phyloP scores from a whole-genome alignment of 2,113 vertebrate species.

The Coracopsis vasa region DNA sequence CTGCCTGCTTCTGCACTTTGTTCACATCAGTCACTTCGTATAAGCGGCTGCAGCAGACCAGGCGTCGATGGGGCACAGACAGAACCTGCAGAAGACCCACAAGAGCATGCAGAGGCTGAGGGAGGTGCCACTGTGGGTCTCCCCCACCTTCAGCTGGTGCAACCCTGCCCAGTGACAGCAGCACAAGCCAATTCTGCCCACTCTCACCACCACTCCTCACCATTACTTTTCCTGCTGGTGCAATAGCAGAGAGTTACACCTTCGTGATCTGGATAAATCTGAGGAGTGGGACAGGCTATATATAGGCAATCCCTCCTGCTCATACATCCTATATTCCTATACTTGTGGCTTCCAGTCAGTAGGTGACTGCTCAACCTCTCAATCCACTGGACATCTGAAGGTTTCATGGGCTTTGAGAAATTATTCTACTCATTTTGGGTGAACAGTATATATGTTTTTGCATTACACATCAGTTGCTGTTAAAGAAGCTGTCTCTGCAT shows the following conservation, averaged over 20 bases:
- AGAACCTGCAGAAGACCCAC: conserved; percentile 80
- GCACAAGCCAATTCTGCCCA: background rate
- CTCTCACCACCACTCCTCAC: background rate
- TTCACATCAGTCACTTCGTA: conserved; percentile 95
- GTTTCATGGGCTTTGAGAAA: background rate
- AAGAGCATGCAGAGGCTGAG: background rate
- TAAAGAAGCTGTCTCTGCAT: background rate
- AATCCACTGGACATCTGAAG: background rate
- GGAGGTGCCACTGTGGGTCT: background rate
- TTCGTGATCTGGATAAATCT: background rate
- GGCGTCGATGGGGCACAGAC: conserved; percentile 91
- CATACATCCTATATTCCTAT: background rate
- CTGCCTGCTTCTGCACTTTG: conserved; percentile 95
- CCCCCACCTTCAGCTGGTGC: background rate
- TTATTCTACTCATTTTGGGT: background rate
- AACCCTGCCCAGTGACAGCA: background rate
- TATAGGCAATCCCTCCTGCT: background rate
- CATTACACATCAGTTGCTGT: background rate
- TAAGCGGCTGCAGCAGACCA: conserved; percentile 97
- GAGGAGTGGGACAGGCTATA: background rate
- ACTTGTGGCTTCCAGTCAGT: background rate
- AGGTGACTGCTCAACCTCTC: background rate
- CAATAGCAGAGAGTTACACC: background rate
- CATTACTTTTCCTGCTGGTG: background rate
- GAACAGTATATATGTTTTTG: background rate